A percentile compares a stretch with the other conserved stretches of the same genome.
Conservation (phyloP, 1,140 invertebrate genomes). For the Zaprionus davidi region DNA sequence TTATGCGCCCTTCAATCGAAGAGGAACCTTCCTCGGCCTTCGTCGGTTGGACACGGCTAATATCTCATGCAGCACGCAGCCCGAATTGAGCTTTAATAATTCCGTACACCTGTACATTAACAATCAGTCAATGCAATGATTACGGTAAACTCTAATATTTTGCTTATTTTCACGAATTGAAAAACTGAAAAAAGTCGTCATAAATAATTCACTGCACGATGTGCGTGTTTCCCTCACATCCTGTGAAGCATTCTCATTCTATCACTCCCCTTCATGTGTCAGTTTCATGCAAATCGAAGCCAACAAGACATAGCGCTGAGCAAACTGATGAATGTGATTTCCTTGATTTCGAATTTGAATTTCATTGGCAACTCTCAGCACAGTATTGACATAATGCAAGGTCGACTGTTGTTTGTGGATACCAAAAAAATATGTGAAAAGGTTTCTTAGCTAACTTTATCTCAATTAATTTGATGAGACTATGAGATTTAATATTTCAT, state of each 20-base stretch:
- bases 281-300: constrained; percentile 38
- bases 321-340: neutral
- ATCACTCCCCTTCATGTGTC: constrained; percentile 17
- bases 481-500: no score
- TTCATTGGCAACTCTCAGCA: neutral
- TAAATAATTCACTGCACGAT: constrained; percentile 50
- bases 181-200: constrained; percentile 9
- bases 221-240: constrained; percentile 6
- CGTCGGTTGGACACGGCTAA: constrained; percentile 31
- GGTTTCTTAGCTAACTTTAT: no score
- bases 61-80: constrained; percentile 42
- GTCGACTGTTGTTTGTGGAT: neutral
- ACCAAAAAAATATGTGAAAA: no score
- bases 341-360: constrained; percentile 1
- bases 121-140: constrained; percentile 47
- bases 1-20: constrained; percentile 49
- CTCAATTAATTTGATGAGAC: no score
- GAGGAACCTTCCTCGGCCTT: neutral
- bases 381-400: neutral
- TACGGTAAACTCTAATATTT: constrained; percentile 43
- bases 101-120: constrained; percentile 30
- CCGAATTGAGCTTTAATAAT: constrained; percentile 44
- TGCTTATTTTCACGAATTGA: constrained; percentile 7
- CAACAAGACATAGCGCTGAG: neutral
- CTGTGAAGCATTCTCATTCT: neutral